Percentiles rank a stretch among this genome's conserved stretches.
phyloP scores from a whole-genome alignment of 2,797 vertebrate species.

The Hoplostethus mediterraneus region DNA sequence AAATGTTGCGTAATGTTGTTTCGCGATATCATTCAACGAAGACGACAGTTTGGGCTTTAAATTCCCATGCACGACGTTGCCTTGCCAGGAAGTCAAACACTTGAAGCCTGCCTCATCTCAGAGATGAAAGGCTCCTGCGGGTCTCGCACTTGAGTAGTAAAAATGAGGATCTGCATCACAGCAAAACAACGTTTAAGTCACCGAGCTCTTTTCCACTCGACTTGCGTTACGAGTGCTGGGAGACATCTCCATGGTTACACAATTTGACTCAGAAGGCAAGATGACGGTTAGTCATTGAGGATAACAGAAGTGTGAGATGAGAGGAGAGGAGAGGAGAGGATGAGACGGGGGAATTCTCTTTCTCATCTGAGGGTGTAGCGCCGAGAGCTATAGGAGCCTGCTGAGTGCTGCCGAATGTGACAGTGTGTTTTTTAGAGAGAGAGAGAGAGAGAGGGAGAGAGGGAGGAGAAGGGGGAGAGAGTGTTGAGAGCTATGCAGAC shows the following conservation, averaged over 20 bases:
- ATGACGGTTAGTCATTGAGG: slow-evolving; percentile 69
- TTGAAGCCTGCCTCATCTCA: slow-evolving; percentile 30
- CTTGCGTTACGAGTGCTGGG: slow-evolving; percentile 47
- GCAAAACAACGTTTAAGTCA: slow-evolving; percentile 50
- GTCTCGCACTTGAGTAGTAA: slow-evolving; percentile 38
- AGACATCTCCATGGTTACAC: slow-evolving; percentile 75
- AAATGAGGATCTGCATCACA: slow-evolving; percentile 31
- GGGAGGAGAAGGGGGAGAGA: not conserved
- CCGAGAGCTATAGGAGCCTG: slow-evolving; percentile 40
- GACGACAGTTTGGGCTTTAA: slow-evolving; percentile 42
- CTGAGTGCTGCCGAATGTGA: slow-evolving; percentile 52
- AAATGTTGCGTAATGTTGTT: slow-evolving; percentile 15
- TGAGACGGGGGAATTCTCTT: slow-evolving; percentile 24
- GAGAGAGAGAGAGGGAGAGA: slow-evolving; percentile 13
- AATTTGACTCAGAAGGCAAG: slow-evolving; percentile 71
- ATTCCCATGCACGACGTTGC: slow-evolving; percentile 38
- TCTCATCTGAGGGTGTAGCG: slow-evolving; percentile 49
- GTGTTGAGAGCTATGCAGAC: slow-evolving; percentile 15
- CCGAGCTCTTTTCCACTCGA: slow-evolving; percentile 50
- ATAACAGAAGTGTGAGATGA: slow-evolving; percentile 47
- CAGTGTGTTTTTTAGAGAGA: slow-evolving; percentile 45
- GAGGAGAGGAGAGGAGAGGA: slow-evolving; percentile 20
- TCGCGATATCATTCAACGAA: slow-evolving; percentile 18
- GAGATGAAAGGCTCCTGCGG: slow-evolving; percentile 35
- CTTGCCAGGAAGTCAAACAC: slow-evolving; percentile 12